Evolutionary conservation across 1,140 invertebrate species (phyloP), one percentile per base, ranked within the genome.

Genomic region (Drosophila busckii): DNA sequence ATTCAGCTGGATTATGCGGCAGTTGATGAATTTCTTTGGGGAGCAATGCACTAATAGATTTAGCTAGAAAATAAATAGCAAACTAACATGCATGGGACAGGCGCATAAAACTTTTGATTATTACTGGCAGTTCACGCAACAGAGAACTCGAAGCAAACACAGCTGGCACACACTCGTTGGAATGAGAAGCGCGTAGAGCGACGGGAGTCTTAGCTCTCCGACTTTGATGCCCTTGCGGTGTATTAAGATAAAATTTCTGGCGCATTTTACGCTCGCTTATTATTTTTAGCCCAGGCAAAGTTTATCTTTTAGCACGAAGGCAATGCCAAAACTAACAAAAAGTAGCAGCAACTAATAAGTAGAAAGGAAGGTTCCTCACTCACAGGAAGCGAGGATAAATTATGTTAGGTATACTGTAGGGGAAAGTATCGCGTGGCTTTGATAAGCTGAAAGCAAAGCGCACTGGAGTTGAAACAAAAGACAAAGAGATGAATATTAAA

Each of bases 1-100:
- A 65, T 78, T 68, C 64, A n/a, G 46, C 73, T 78, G 73, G 73
- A 64, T 78, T 80, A 78, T 76, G 66, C 54, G 65, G 65, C 65
- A 61, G 49, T 76, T 76, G 65, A 76, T 78, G 63, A 80, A 78
- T 78, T 68, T 28, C 31, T 49, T 46, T 28, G 42, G 9, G 10
- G 7, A 31, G 52, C 53, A 73, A 41, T 68, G 66, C 50, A 62
- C 66, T 76, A 76, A 76, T 76, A 70, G 71, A 76, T 76, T 70
- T 62, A 55, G 70, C 65, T 46, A 22, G 17, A 46, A 41, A 41
- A 34, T 28, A 55, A 60, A 26, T 23, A 35, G 19, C 8, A 12
- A 26, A 34, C 25, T 23, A 41, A 9, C 49, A 55, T 19, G 29
- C 45, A 44, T 62, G 37, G 13, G 37, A 10, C 25, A 12, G 22